These are phyloP conservation scores for Andrena trimmerana DNA, from an alignment of 2,888 invertebrate genomes.

Conservation along the genomic window DNA sequence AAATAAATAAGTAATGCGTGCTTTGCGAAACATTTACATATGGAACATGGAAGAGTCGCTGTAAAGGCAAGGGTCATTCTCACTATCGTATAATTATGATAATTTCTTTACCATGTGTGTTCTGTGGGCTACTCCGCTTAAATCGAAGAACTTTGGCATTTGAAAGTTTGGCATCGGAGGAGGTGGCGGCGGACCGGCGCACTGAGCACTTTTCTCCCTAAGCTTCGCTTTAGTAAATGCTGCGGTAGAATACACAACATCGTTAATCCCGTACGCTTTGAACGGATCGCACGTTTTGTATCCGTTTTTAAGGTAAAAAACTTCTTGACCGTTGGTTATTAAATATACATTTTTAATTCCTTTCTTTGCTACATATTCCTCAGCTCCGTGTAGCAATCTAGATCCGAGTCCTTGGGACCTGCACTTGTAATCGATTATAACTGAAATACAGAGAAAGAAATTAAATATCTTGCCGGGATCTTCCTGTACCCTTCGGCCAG, in stretches of 20 bases:
- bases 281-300: slow-evolving; percentile 90
- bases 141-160: slow-evolving; percentile 70
- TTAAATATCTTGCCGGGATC: neutral
- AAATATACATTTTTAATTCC: slow-evolving; percentile 89
- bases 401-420: slow-evolving; percentile 93
- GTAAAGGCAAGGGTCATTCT: slow-evolving; percentile 15
- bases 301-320: slow-evolving; percentile 91
- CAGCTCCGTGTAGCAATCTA: slow-evolving; percentile 90
- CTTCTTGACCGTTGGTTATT: slow-evolving; percentile 91
- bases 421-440: slow-evolving; percentile 90
- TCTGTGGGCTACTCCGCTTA: slow-evolving; percentile 76
- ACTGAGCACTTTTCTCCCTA: slow-evolving; percentile 66
- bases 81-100: slow-evolving; percentile 45
- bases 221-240: slow-evolving; percentile 53
- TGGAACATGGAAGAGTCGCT: slow-evolving; percentile 52
- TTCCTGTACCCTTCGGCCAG: neutral
- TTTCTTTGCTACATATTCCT: slow-evolving; percentile 89
- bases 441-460: slow-evolving; percentile 81
- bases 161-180: slow-evolving; percentile 83
- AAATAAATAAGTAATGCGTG: slow-evolving; percentile 42
- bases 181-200: slow-evolving; percentile 81
- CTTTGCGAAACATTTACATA: slow-evolving; percentile 27
- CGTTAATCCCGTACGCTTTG: slow-evolving; percentile 87
- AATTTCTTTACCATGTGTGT: slow-evolving; percentile 83
- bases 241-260: slow-evolving; percentile 66